These are phyloP conservation scores for Probosciger aterrimus DNA, from an alignment of 2,113 vertebrate species.

Conservation along the genomic window DNA sequence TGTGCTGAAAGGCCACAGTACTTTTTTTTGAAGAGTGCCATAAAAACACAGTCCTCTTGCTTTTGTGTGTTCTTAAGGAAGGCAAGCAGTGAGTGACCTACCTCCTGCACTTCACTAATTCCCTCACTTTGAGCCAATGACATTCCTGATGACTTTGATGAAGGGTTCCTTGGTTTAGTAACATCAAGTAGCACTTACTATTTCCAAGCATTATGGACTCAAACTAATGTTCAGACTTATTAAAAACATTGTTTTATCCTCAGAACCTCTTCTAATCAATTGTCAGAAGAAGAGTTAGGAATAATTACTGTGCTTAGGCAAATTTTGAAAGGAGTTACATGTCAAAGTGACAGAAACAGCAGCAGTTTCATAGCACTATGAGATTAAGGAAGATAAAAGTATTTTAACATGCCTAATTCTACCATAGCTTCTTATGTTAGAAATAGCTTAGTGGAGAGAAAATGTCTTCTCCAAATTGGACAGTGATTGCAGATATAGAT, in stretches of 20 bases:
- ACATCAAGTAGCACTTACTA: background rate
- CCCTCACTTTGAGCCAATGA: background rate
- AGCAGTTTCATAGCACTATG: background rate
- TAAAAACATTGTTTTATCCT: conserved; percentile 7
- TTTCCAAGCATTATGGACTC: background rate
- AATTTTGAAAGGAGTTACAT: background rate
- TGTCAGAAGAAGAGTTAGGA: conserved; percentile 1
- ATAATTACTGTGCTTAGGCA: background rate
- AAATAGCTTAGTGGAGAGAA: background rate
- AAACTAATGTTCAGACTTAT: background rate
- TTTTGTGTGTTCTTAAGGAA: background rate
- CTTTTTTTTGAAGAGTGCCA: background rate
- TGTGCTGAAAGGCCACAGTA: background rate
- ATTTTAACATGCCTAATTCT: background rate
- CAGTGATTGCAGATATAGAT: background rate
- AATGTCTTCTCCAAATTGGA: background rate
- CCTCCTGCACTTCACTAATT: background rate
- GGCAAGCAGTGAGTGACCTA: background rate
- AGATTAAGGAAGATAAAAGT: background rate
- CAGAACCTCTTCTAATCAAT: background rate
- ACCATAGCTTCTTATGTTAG: background rate
- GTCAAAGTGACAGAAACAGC: background rate
- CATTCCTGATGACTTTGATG: background rate
- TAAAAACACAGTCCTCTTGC: background rate
- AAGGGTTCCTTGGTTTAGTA: background rate